Evolutionary conservation across 2,113 vertebrate species (phyloP).

Genomic region (Eulemur rufifrons): DNA sequence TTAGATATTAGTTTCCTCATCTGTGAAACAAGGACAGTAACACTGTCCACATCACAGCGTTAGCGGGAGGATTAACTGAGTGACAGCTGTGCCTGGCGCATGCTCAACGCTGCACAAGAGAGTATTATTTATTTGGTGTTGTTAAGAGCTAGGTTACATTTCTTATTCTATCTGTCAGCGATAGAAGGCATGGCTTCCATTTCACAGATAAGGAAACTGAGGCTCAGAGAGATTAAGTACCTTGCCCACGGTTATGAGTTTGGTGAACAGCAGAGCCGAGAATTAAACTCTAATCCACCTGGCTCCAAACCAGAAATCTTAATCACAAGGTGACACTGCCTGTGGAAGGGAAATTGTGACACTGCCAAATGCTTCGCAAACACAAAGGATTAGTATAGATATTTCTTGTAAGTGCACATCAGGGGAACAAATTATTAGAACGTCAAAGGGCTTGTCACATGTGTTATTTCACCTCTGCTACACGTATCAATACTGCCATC

Average conservation of each 20-base stretch:
- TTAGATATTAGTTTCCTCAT: neutral
- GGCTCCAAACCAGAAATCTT: neutral
- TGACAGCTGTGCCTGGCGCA: accelerated
- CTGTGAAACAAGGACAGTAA: neutral
- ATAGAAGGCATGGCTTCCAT: neutral
- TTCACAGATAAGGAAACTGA: neutral
- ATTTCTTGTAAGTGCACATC: neutral
- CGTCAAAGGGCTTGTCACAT: neutral
- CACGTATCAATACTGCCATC: accelerated
- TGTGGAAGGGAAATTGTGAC: neutral
- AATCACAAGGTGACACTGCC: too few species aligned
- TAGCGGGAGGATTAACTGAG: neutral
- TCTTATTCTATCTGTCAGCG: neutral
- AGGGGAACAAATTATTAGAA: neutral
- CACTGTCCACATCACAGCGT: accelerated
- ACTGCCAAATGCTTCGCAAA: neutral
- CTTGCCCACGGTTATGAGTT: accelerated
- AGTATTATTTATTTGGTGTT: neutral
- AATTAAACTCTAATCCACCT: neutral
- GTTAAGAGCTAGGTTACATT: neutral
- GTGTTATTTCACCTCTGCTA: neutral
- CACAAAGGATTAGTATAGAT: neutral
- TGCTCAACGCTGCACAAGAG: accelerated
- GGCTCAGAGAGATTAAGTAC: neutral
- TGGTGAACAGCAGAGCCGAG: neutral